Evolutionary conservation across 2,888 invertebrate genomes (phyloP), one percentile per base, ranked within the genome.

Genomic region (Chromoteleia sp.): DNA sequence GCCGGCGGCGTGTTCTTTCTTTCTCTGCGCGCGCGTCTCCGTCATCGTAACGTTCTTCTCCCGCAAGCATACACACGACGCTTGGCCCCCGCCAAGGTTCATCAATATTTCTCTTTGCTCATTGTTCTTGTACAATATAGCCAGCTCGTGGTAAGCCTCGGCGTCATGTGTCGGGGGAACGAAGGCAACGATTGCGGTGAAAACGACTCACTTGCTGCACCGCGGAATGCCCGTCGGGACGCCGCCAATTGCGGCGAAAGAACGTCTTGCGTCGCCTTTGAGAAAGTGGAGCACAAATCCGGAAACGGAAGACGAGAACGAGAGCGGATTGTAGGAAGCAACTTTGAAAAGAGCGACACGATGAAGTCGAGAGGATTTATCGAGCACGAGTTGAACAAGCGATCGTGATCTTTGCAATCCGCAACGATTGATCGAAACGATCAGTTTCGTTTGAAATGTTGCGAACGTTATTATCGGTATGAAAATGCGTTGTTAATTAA

Each of bases 41-140:
- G 75, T 70, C 70, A 68, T 75, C 70, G 65, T 75, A n/a, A 54
- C 58, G 82, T 68, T 68, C 74, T 61, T 74, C 68, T 63, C 56
- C 68, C 83, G 80, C 80, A 73, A 75, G 83, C 83, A 84, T 84
- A 82, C 85, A 84, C 85, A 85, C 86, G 83, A 83, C 85, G 76
- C 76, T 67, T 75, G 54, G 75, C 50, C 77, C 82, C 63, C 70
- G 74, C 81, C 83, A 50, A 41, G 83, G 85, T 84, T 88, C 93
- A 93, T 93, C 93, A 93, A 93, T 93, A 93, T 93, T 93, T 93
- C 93, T 92, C 92, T 93, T 93, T 93, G 93, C 93, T 90, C 89
- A 88, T 90, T 89, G 89, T 90, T 89, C 89, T 89, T 88, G 89
- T 88, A 89, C 89, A 90, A 90, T 90, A 87, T 87, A 86, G 84